phyloP scores from a whole-genome alignment of 1,140 invertebrate genomes.

The Sarcophaga bullata region DNA sequence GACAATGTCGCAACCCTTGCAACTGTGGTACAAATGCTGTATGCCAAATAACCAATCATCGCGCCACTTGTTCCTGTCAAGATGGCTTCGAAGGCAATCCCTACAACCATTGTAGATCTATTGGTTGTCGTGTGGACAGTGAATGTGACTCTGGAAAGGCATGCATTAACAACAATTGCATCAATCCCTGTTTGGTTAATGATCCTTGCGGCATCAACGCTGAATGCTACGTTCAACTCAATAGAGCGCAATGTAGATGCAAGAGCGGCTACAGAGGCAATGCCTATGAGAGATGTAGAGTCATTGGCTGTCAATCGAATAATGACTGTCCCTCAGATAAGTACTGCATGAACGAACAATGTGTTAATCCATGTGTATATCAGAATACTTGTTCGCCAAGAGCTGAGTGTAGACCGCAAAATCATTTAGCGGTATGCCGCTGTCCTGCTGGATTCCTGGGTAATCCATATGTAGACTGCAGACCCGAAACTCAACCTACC shows the following conservation, averaged over 20 bases:
- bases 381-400: slow-evolving; percentile 78
- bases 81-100: slow-evolving; percentile 87
- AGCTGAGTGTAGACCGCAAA: slow-evolving; percentile 82
- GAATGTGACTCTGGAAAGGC: slow-evolving; percentile 83
- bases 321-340: slow-evolving; percentile 87
- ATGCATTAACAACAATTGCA: slow-evolving; percentile 85
- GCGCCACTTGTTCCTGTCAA: slow-evolving; percentile 85
- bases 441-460: slow-evolving; percentile 79
- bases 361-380: slow-evolving; percentile 84
- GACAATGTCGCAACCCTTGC: slow-evolving; percentile 86
- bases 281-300: slow-evolving; percentile 77
- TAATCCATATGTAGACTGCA: slow-evolving; percentile 84
- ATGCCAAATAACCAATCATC: slow-evolving; percentile 84
- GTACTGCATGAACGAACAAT: slow-evolving; percentile 84
- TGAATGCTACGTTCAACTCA: slow-evolving; percentile 82
- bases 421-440: slow-evolving; percentile 84
- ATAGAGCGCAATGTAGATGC: slow-evolving; percentile 82
- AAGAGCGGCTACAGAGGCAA: slow-evolving; percentile 83
- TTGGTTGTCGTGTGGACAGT: slow-evolving; percentile 81
- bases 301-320: slow-evolving; percentile 88
- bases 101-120: slow-evolving; percentile 78
- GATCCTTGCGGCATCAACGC: slow-evolving; percentile 86
- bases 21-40: slow-evolving; percentile 86
- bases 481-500: slow-evolving; percentile 76
- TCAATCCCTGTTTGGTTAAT: slow-evolving; percentile 82